Conservation (phyloP, 1,140 invertebrate genomes). For the Melitaea cinxia region DNA sequence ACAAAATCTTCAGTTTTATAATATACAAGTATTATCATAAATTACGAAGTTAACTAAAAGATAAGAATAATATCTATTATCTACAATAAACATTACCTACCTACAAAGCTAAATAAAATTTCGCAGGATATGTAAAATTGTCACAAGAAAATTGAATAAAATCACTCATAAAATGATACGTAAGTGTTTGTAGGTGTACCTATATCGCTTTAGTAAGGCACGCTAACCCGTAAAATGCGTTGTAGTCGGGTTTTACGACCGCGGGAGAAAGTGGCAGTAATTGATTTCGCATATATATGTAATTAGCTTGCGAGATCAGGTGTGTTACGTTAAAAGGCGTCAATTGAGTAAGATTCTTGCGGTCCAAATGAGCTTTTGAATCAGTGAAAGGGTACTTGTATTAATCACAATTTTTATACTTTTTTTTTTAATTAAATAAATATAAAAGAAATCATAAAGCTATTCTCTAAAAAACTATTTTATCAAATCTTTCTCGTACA, state of each 20-base stretch:
- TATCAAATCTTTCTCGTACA: no score
- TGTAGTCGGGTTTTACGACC: conserved; percentile 8
- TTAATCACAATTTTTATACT: not conserved
- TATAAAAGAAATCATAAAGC: no score
- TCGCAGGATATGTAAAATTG: no score
- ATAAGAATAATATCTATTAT: no score
- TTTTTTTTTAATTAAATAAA: not conserved
- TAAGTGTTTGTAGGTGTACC: not conserved
- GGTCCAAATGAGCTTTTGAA: conserved; percentile 1
- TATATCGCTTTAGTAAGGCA: conserved; percentile 1
- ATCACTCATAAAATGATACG: not conserved
- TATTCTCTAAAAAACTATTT: no score
- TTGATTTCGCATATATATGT: conserved; percentile 28
- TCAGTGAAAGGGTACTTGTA: not conserved
- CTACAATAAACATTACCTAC: no score
- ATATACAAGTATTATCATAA: no score
- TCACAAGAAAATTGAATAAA: no score
- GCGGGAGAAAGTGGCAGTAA: conserved; percentile 28
- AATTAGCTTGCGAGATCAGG: conserved; percentile 27
- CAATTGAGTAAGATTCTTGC: conserved; percentile 14
- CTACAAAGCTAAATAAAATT: no score
- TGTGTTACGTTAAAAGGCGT: conserved; percentile 16
- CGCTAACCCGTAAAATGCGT: conserved; percentile 18
- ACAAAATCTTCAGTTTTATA: no score
- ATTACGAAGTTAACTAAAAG: no score